Evolutionary conservation across 2,797 vertebrate species (phyloP).

Genomic region (Heteromormyrus szaboi): DNA sequence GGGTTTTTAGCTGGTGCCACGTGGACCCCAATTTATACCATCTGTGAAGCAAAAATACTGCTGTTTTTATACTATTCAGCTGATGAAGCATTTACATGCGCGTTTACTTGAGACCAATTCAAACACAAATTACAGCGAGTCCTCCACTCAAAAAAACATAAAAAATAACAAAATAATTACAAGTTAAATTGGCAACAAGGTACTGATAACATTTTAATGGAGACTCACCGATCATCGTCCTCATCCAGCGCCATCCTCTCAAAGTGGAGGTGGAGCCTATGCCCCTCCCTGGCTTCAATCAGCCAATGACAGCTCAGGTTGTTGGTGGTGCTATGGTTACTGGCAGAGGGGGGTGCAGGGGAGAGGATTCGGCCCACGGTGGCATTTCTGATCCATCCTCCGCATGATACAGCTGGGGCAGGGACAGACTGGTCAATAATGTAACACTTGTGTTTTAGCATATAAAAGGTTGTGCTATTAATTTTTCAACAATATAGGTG

Average conservation of each 20-base stretch:
- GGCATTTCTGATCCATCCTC: conserved; percentile 79
- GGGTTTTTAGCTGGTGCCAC: background rate
- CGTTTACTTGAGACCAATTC: background rate
- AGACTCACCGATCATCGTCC: conserved; percentile 77
- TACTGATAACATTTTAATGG: background rate
- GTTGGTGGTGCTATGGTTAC: conserved; percentile 71
- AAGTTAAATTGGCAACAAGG: background rate
- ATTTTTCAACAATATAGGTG: background rate
- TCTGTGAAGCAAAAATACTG: background rate
- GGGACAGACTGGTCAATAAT: background rate
- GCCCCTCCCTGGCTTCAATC: conserved; percentile 80
- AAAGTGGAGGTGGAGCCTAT: conserved; percentile 82
- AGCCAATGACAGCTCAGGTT: conserved; percentile 89
- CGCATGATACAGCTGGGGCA: conserved; percentile 70
- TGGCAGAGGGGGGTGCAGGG: conserved; percentile 63
- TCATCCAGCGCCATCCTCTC: conserved; percentile 84
- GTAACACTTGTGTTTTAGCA: background rate
- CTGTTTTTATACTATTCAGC: background rate
- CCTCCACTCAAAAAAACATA: background rate
- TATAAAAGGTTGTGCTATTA: background rate
- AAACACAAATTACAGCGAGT: background rate
- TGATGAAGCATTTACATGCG: background rate
- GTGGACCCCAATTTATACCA: background rate
- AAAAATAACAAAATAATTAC: background rate
- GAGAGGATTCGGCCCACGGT: conserved; percentile 82